Evolutionary conservation across 2,888 invertebrate species (phyloP).

Genomic region (Corbicula japonica): DNA sequence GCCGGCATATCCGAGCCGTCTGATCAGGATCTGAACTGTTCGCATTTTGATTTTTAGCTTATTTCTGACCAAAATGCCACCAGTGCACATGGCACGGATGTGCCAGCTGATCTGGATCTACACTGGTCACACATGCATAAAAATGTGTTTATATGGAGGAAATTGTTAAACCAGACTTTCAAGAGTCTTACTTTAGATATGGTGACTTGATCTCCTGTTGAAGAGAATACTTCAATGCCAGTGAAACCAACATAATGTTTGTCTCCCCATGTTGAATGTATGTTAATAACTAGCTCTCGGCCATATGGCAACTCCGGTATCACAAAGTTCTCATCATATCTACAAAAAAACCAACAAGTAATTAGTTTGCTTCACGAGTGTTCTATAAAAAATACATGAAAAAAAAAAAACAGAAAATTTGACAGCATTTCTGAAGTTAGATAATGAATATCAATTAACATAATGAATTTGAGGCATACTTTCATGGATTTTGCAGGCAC

Average conservation of each 20-base stretch:
- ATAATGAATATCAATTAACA: background rate
- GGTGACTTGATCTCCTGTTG: constrained; percentile 89
- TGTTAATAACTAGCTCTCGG: constrained; percentile 90
- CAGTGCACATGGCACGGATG: no score
- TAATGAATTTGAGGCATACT: no score
- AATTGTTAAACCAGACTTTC: no score
- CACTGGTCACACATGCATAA: no score
- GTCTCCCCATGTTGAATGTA: constrained; percentile 92
- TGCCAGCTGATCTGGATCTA: no score
- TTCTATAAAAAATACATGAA: constrained; percentile 1
- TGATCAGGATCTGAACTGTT: no score
- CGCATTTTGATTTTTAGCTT: no score
- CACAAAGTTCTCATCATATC: constrained; percentile 88
- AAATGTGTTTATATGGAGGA: no score
- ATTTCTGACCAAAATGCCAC: no score
- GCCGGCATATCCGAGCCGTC: no score
- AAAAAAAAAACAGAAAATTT: background rate
- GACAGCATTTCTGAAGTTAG: background rate
- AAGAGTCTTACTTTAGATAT: constrained; percentile 89
- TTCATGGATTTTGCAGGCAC: no score
- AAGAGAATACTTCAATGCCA: constrained; percentile 92
- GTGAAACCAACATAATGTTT: constrained; percentile 92
- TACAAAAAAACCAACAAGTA: constrained; percentile 15
- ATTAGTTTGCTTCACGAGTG: no score
- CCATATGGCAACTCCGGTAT: constrained; percentile 93